Conservation (phyloP, 2,113 vertebrate genomes). For the Lates calcarifer region DNA sequence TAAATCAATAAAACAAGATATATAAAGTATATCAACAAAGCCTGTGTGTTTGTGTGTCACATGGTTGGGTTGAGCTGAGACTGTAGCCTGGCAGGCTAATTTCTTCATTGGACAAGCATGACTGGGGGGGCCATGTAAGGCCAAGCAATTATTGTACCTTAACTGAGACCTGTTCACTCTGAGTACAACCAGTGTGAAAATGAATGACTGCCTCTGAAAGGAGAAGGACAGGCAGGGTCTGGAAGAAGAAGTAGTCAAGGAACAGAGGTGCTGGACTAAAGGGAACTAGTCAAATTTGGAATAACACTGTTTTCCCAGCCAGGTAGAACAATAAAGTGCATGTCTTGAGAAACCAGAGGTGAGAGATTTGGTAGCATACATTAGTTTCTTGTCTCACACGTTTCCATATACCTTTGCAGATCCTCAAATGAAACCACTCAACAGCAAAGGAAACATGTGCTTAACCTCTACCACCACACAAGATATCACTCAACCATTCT, state of each 20-base stretch:
- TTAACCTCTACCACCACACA: constrained; percentile 30
- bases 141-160: constrained; percentile 10
- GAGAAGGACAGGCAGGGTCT: constrained; percentile 12
- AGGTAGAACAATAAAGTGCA: constrained; percentile 9
- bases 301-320: background rate
- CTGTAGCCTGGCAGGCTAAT: background rate
- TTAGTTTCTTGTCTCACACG: constrained; percentile 11
- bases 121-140: constrained; percentile 1
- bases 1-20: background rate
- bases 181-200: constrained; percentile 25
- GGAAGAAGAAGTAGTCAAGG: constrained; percentile 11
- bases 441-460: constrained; percentile 26
- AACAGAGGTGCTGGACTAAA: background rate
- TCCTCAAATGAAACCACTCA: constrained; percentile 34
- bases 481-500: background rate
- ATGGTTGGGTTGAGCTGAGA: background rate
- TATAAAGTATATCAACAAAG: background rate
- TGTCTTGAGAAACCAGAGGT: constrained; percentile 8
- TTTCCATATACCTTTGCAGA: constrained; percentile 56
- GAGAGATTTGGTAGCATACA: background rate
- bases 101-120: constrained; percentile 30
- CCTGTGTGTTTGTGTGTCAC: constrained; percentile 8
- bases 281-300: background rate
- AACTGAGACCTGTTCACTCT: constrained; percentile 1
- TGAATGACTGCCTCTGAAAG: constrained; percentile 8